These are phyloP conservation scores for Enteromius treurensis DNA, from an alignment of 2,797 vertebrate species.

Conservation along the genomic window DNA sequence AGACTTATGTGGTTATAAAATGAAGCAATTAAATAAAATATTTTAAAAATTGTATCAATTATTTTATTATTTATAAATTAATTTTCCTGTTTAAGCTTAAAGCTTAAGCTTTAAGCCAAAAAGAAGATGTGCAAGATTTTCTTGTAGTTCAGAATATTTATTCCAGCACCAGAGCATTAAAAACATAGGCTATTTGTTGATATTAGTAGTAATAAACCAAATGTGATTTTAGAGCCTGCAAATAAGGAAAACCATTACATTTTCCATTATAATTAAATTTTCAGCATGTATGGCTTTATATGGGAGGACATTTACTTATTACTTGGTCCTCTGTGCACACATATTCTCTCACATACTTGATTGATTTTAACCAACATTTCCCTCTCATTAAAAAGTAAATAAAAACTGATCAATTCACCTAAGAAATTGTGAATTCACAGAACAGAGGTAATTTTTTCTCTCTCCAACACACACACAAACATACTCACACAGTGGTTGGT, in stretches of 20 bases:
- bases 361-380: background rate
- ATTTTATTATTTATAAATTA: background rate
- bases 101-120: background rate
- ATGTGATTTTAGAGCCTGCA: background rate
- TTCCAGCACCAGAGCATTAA: background rate
- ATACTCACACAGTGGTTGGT: background rate
- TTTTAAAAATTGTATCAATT: background rate
- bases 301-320: background rate
- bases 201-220: background rate
- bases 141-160: background rate
- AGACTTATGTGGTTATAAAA: background rate
- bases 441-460: constrained; percentile 4
- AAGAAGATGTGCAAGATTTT: background rate
- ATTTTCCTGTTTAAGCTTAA: background rate
- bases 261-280: background rate
- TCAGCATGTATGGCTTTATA: background rate
- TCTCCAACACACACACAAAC: constrained; percentile 1
- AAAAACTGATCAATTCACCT: background rate
- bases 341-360: background rate
- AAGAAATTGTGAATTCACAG: constrained; percentile 3
- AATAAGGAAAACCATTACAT: background rate
- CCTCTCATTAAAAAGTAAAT: background rate
- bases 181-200: background rate
- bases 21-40: background rate
- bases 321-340: background rate